A percentile compares a stretch with the other conserved stretches of the same genome.
phyloP scores from a whole-genome alignment of 2,888 invertebrate species.

The Troglohyphantes excavatus region DNA sequence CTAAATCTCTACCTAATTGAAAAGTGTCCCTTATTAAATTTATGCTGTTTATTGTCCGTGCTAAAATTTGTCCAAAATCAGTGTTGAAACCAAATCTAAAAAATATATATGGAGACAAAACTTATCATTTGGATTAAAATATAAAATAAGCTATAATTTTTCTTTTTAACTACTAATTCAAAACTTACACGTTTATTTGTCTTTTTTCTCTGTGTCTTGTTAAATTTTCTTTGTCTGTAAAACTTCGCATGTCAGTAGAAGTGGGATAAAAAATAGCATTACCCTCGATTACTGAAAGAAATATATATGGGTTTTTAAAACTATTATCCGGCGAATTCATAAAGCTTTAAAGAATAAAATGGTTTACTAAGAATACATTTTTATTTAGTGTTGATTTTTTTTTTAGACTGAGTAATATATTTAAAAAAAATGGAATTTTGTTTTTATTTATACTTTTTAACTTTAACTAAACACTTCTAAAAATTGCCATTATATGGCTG shows the following conservation, averaged over 20 bases:
- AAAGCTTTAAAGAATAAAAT: too few relatives aligned
- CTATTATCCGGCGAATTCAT: neutral
- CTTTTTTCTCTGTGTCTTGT: conserved; percentile 3
- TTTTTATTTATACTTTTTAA: too few relatives aligned
- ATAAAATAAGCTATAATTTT: neutral
- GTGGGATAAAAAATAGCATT: neutral
- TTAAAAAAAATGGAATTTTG: too few relatives aligned
- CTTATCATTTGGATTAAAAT: neutral
- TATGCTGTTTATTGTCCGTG: neutral
- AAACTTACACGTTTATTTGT: conserved; percentile 10
- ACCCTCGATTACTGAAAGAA: conserved; percentile 13
- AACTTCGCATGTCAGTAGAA: neutral
- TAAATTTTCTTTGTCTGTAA: neutral
- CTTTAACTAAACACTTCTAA: too few relatives aligned
- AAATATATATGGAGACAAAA: neutral
- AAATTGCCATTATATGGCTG: too few relatives aligned
- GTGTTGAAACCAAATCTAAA: conserved; percentile 18
- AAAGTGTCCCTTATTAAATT: neutral
- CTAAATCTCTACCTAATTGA: neutral
- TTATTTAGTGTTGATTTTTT: neutral
- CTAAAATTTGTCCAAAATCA: neutral
- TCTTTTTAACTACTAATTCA: neutral
- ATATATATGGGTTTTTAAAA: neutral
- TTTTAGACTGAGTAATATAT: neutral
- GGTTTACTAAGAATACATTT: too few relatives aligned